phyloP scores from a whole-genome alignment of 2,113 vertebrate genomes.

The Heterotilapia buettikoferi region DNA sequence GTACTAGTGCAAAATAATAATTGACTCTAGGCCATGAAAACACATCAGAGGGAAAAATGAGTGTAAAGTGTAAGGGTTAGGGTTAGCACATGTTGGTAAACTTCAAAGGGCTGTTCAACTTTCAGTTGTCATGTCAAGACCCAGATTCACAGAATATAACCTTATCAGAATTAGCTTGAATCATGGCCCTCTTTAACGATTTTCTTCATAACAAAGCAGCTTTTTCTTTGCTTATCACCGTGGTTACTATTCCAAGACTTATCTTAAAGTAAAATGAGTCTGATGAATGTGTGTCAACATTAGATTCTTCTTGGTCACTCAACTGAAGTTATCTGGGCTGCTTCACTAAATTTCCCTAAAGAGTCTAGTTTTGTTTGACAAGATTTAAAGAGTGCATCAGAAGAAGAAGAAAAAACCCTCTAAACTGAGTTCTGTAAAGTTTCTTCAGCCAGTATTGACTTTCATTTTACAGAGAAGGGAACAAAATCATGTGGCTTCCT shows the following conservation, averaged over 20 bases:
- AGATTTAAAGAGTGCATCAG: neutral
- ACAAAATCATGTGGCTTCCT: neutral
- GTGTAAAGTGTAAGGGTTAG: neutral
- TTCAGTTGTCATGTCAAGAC: neutral
- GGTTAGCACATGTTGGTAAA: neutral
- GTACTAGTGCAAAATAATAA: neutral
- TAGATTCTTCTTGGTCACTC: neutral
- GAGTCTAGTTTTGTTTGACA: neutral
- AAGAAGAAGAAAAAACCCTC: neutral
- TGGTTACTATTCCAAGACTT: neutral
- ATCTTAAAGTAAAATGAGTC: neutral
- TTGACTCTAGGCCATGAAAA: neutral
- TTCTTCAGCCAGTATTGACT: neutral
- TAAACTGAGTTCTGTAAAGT: neutral
- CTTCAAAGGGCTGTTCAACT: accelerated
- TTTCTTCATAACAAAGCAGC: neutral
- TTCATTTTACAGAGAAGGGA: neutral
- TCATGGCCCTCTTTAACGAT: neutral
- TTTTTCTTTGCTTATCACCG: neutral
- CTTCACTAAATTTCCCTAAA: neutral
- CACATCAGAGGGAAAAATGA: neutral
- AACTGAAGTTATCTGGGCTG: neutral
- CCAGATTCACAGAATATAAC: neutral
- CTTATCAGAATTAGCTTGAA: neutral
- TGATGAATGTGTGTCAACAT: neutral